A percentile compares a stretch with the other conserved stretches of the same genome.
Conservation (phyloP, 2,113 vertebrate species). For the Tyrannus savana region DNA sequence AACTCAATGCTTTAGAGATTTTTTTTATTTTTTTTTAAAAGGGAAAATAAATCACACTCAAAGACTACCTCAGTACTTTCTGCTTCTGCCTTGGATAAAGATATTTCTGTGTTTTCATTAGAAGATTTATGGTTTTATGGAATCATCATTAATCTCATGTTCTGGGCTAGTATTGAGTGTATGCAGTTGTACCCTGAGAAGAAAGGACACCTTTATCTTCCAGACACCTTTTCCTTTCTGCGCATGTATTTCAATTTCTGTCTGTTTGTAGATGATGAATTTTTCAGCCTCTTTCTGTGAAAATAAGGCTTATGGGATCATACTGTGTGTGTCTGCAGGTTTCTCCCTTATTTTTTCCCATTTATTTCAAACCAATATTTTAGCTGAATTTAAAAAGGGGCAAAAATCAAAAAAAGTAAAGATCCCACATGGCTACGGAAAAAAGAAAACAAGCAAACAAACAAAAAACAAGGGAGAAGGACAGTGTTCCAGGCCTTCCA, state of each 20-base stretch:
- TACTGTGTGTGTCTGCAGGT: background rate
- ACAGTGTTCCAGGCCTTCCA: background rate
- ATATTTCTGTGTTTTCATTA: slow-evolving; percentile 36
- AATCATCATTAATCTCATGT: slow-evolving; percentile 32
- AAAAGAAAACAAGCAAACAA: background rate
- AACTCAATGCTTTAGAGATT: slow-evolving; percentile 10
- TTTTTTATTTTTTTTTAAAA: background rate
- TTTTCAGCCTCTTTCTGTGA: background rate
- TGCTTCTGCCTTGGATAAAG: background rate
- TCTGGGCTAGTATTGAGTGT: background rate
- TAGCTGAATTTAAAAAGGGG: background rate
- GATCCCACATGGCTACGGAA: background rate
- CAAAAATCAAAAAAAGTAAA: background rate
- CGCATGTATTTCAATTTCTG: background rate
- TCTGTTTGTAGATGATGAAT: background rate
- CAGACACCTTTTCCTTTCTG: background rate
- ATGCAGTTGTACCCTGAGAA: background rate
- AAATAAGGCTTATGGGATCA: background rate
- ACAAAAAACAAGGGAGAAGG: background rate
- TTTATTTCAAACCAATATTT: background rate
- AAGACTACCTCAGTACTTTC: background rate
- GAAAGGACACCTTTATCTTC: slow-evolving; percentile 2
- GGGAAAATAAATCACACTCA: slow-evolving; percentile 21
- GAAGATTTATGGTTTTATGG: slow-evolving; percentile 45
- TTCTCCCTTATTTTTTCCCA: background rate